These are phyloP conservation scores for Ophion costatus DNA, from an alignment of 2,888 invertebrate genomes.

Conservation along the genomic window DNA sequence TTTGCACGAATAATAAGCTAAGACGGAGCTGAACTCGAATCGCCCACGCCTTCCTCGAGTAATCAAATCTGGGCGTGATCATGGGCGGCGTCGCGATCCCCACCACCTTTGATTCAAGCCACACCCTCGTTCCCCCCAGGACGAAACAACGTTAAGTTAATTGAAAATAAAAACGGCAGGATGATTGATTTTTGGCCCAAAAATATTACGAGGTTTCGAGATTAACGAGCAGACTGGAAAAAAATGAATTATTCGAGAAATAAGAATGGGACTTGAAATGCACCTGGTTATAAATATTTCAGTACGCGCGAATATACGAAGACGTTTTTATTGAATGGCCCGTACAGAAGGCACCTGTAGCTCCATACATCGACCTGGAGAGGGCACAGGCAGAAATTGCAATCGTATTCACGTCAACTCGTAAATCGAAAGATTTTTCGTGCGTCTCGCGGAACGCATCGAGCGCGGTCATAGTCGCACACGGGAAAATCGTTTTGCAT, in stretches of 20 bases:
- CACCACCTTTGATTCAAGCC: constrained; percentile 65
- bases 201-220: neutral
- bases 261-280: constrained; percentile 7
- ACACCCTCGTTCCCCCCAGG: constrained; percentile 38
- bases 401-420: constrained; percentile 49
- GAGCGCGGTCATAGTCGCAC: constrained; percentile 19
- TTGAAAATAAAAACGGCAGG: neutral
- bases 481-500: constrained; percentile 20
- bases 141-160: neutral
- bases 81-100: constrained; percentile 72
- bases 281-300: neutral
- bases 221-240: neutral
- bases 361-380: no score
- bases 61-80: constrained; percentile 74
- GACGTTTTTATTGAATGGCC: no score
- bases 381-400: constrained; percentile 21
- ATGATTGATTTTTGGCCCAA: neutral
- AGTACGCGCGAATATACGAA: no score
- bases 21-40: neutral
- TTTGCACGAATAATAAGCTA: neutral
- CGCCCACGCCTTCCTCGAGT: constrained; percentile 56
- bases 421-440: constrained; percentile 74
- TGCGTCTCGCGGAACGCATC: constrained; percentile 53
- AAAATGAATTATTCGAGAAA: neutral
- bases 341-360: no score